Evolutionary conservation across 2,797 vertebrate genomes (phyloP).

Genomic region (Ateles fusciceps): DNA sequence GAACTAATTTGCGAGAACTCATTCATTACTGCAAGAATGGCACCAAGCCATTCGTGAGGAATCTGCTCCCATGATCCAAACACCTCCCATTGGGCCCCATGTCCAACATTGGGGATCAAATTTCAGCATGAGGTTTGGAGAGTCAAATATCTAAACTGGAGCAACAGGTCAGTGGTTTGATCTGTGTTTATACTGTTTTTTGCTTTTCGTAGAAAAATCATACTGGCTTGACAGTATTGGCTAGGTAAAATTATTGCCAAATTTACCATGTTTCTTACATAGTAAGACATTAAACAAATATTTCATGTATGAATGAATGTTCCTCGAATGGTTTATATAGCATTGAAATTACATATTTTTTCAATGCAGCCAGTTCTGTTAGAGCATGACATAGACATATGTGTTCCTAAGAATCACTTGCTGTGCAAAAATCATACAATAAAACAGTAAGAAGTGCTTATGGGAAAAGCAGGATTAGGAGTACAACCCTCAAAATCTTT

Average conservation of each 20-base stretch:
- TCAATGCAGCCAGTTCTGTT: background rate
- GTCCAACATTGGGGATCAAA: background rate
- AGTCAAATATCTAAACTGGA: background rate
- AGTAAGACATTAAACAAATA: background rate
- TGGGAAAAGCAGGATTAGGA: background rate
- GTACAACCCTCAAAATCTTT: background rate
- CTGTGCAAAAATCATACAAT: background rate
- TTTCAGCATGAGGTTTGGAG: background rate
- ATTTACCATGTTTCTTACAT: background rate
- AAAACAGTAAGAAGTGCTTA: background rate
- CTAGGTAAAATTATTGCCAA: background rate
- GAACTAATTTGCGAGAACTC: background rate
- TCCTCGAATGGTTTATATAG: background rate
- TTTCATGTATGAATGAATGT: background rate
- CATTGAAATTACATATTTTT: background rate
- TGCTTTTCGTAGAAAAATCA: background rate
- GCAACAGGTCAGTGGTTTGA: background rate
- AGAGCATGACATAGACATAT: background rate
- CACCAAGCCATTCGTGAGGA: background rate
- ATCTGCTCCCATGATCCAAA: background rate
- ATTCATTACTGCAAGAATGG: background rate
- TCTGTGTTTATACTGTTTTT: background rate
- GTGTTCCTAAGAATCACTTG: background rate
- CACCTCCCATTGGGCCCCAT: background rate
- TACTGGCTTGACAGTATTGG: background rate